Evolutionary conservation across 2,888 invertebrate genomes (phyloP).

Genomic region (Heteromyza rotundicornis): DNA sequence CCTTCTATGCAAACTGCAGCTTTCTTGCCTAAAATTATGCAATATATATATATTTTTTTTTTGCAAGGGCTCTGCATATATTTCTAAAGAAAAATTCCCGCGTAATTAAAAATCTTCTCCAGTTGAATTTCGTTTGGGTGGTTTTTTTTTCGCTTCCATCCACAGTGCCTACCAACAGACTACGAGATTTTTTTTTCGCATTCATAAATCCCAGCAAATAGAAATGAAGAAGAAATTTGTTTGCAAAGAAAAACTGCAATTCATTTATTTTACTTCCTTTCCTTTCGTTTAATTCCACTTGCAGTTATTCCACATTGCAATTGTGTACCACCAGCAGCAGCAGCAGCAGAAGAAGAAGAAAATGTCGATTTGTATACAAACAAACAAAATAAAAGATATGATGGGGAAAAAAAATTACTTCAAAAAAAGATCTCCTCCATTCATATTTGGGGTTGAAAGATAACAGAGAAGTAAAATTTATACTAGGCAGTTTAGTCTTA

Average conservation of each 20-base stretch:
- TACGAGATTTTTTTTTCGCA: conserved; percentile 1
- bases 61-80: conserved; percentile 12
- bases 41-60: conserved; percentile 10
- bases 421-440: neutral
- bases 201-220: neutral
- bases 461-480: too few relatives aligned
- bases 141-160: neutral
- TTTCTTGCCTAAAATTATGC: conserved; percentile 35
- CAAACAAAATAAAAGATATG: neutral
- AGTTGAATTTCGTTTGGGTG: neutral
- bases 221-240: conserved; percentile 39
- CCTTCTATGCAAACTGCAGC: conserved; percentile 5
- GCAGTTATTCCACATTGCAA: conserved; percentile 7
- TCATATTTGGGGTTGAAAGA: neutral
- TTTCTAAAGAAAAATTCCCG: conserved; percentile 23
- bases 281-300: neutral
- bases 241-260: conserved; percentile 53
- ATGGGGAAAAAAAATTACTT: neutral
- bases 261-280: conserved; percentile 41
- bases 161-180: neutral
- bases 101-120: conserved; percentile 34
- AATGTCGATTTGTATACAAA: conserved; percentile 10
- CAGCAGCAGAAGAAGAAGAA: conserved; percentile 3
- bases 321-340: conserved; percentile 2
- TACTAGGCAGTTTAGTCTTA: too few relatives aligned